Percentiles rank a stretch among this genome's conserved stretches.
Conservation (phyloP, 2,113 vertebrate genomes). For the Tetrao urogallus region DNA sequence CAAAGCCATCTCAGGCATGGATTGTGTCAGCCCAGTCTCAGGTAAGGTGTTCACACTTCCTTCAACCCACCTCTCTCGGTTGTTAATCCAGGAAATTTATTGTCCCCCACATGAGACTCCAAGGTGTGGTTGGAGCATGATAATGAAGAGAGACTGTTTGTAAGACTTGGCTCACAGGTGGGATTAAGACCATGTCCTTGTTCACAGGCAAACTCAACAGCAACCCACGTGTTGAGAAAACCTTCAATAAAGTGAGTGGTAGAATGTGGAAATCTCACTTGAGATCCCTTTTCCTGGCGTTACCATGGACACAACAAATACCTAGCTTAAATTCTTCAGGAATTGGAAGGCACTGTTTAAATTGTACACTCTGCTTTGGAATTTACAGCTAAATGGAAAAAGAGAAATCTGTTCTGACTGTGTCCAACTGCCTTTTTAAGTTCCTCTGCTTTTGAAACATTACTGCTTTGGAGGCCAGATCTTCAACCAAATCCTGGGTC, state of each 20-base stretch:
- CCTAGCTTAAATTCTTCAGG: slow-evolving; percentile 13
- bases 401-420: background rate
- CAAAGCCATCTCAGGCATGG: slow-evolving; percentile 24
- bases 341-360: slow-evolving; percentile 28
- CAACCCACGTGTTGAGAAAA: background rate
- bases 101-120: background rate
- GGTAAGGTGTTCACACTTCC: slow-evolving; percentile 31
- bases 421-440: background rate
- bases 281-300: slow-evolving; percentile 32
- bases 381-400: background rate
- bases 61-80: background rate
- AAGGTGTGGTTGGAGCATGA: background rate
- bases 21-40: background rate
- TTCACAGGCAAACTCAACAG: slow-evolving; percentile 6
- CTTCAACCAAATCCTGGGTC: background rate
- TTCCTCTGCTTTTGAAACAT: background rate
- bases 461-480: background rate
- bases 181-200: slow-evolving; percentile 21
- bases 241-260: slow-evolving; percentile 24
- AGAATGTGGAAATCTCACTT: slow-evolving; percentile 48
- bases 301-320: slow-evolving; percentile 24
- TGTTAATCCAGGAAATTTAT: slow-evolving; percentile 52
- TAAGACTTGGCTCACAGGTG: slow-evolving; percentile 17
- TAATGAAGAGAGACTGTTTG: slow-evolving; percentile 38
- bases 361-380: background rate